Evolutionary conservation across 2,888 invertebrate species (phyloP).

Genomic region (Crossocerus cetratus): DNA sequence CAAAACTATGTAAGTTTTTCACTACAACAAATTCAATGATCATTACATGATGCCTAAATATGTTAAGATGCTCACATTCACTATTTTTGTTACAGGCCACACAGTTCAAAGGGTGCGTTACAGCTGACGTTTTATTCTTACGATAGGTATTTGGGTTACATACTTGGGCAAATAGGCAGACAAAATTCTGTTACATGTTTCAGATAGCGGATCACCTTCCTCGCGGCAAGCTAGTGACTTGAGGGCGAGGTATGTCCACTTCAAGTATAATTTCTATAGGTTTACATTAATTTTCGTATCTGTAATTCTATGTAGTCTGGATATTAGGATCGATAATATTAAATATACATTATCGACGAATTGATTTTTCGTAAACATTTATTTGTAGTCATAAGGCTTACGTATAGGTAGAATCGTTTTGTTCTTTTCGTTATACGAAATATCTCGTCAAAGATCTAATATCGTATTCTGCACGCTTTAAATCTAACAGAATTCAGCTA

Average conservation of each 20-base stretch:
- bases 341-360: no score
- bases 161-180: neutral
- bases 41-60: no score
- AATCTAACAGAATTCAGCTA: slow-evolving; percentile 72
- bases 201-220: slow-evolving; percentile 14
- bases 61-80: no score
- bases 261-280: neutral
- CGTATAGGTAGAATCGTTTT: no score
- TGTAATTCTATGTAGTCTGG: neutral
- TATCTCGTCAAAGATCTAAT: slow-evolving; percentile 68
- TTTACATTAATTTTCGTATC: neutral
- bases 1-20: slow-evolving; percentile 48
- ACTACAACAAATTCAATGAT: no score
- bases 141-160: neutral
- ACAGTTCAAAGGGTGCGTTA: no score
- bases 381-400: no score
- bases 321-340: no score
- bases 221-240: neutral
- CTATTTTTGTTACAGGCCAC: neutral
- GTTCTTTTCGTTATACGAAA: slow-evolving; percentile 12
- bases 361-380: no score
- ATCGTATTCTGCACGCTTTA: slow-evolving; percentile 69
- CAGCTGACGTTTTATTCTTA: neutral
- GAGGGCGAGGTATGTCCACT: neutral
- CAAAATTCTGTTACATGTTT: neutral